These are phyloP conservation scores for Chromis chromis DNA, from an alignment of 2,797 vertebrate genomes.

Conservation along the genomic window DNA sequence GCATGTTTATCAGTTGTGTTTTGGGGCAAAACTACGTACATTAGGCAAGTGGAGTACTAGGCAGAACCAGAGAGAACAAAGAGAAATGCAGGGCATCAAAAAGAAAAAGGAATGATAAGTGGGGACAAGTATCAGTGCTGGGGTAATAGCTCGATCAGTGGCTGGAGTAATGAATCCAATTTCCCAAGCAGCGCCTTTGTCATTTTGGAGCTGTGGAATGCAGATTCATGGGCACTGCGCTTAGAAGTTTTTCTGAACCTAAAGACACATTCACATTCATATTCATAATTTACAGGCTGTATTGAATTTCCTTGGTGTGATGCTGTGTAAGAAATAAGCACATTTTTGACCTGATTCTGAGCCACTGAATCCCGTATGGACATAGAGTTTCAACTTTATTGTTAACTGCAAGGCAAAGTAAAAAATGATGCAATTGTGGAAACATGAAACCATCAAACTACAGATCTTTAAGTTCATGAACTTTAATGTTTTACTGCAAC, in stretches of 20 bases:
- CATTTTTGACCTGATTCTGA: constrained; percentile 7
- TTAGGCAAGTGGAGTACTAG: constrained; percentile 54
- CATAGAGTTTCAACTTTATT: constrained; percentile 10
- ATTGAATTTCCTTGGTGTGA: constrained; percentile 52
- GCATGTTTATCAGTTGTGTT: constrained; percentile 49
- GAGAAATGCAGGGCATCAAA: constrained; percentile 55
- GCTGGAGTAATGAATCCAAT: constrained; percentile 77
- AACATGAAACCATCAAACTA: constrained; percentile 19
- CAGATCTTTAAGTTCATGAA: constrained; percentile 31
- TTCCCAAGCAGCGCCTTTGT: constrained; percentile 64
- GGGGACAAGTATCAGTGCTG: constrained; percentile 59
- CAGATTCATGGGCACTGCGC: constrained; percentile 61
- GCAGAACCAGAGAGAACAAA: constrained; percentile 44
- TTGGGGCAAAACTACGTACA: constrained; percentile 45
- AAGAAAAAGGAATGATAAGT: constrained; percentile 51
- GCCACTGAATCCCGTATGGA: constrained; percentile 16
- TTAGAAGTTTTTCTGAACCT: constrained; percentile 45
- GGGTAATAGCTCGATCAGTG: constrained; percentile 25
- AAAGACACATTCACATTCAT: constrained; percentile 58
- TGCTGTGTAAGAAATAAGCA: constrained; percentile 33
- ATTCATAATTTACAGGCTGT: constrained; percentile 65
- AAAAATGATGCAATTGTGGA: constrained; percentile 16
- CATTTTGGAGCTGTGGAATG: constrained; percentile 58
- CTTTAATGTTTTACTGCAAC: constrained; percentile 15
- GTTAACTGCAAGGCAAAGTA: constrained; percentile 28